Base-by-base conservation (phyloP, 37 sponge, comb jelly and placozoan genomes). In the Corticium candelabrum region DNA sequence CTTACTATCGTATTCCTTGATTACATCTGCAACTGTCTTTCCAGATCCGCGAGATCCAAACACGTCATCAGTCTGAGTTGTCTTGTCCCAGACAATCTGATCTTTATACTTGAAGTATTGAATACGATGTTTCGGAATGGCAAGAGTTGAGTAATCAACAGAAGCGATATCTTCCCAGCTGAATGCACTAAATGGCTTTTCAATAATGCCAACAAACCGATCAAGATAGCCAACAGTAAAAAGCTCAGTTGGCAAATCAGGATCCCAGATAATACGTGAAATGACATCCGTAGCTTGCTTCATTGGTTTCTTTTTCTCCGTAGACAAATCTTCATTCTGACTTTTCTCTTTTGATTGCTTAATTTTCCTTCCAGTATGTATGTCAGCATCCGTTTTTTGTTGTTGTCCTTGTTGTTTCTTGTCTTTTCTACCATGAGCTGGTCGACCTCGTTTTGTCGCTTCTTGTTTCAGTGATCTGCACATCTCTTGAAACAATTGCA, bases 41-140 rank as follows among this genome's bases (percentile, higher is more conserved):
- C 77, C 77, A 0, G 77, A 78, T 11, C 96, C 96, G 34, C 89
- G 70, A 15, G 92, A 91, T 3, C 96, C 90, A 82, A 94, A 97
- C 32, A 97, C 79, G 37, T 91, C 83, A 69, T 97, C 99, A 57
- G 85, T 21, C 81, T 87, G 90, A 3, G 37, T 69, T 35, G 82
- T 68, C 83, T 91, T 91, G 88, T 97, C 94, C 99, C 99, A 97
- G 21, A 97, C 99, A 34, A 97, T 83, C 35, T 81, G 87, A 41
- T 80, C 86, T 69, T 83, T 86, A 71, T 87, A 91, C 77, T 97
- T 97, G 86, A 97, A 94, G 75, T 97, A n/a, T 74, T 97, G 92
- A 34, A 97, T 91, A 39, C 99, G 77, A 70, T 97, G 99, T 67
- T 94, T 89, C 1, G 99, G 99, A 29, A 97, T 83, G 37, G 95